These are phyloP conservation scores for Eulemur mongoz DNA, from an alignment of 2,797 vertebrate genomes.

Conservation along the genomic window DNA sequence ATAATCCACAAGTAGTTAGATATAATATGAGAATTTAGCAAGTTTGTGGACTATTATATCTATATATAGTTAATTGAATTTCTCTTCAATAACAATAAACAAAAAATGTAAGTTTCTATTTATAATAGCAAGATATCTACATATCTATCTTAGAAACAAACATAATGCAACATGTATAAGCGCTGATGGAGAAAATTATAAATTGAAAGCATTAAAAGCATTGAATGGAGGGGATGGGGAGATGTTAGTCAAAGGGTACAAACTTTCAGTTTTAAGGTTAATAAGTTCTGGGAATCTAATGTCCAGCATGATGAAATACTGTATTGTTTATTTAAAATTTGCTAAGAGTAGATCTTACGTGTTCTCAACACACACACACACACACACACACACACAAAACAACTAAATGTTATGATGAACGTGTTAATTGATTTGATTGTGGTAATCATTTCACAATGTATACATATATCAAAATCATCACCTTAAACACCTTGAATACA, in stretches of 20 bases:
- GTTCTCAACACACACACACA: neutral
- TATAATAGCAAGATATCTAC: neutral
- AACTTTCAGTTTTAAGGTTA: neutral
- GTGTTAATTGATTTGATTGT: neutral
- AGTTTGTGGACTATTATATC: neutral
- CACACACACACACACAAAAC: fast-evolving
- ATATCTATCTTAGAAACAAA: neutral
- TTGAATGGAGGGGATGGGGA: neutral
- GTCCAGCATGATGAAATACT: neutral
- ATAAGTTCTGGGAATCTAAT: neutral
- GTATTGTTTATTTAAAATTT: neutral
- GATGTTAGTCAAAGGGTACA: neutral
- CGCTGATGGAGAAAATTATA: slow-evolving; percentile 19
- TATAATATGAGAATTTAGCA: neutral
- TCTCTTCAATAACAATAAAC: neutral
- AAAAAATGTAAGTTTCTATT: slow-evolving; percentile 16
- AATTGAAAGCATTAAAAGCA: neutral
- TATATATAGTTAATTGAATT: neutral
- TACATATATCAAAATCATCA: neutral
- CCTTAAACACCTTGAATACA: neutral
- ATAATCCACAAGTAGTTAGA: neutral
- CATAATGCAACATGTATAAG: neutral
- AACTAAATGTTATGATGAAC: neutral
- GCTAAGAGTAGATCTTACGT: neutral
- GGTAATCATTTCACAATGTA: neutral